These are phyloP conservation scores for Haliclona indistincta DNA, from an alignment of 37 sponge, comb jelly and placozoan species.

Conservation along the genomic window DNA sequence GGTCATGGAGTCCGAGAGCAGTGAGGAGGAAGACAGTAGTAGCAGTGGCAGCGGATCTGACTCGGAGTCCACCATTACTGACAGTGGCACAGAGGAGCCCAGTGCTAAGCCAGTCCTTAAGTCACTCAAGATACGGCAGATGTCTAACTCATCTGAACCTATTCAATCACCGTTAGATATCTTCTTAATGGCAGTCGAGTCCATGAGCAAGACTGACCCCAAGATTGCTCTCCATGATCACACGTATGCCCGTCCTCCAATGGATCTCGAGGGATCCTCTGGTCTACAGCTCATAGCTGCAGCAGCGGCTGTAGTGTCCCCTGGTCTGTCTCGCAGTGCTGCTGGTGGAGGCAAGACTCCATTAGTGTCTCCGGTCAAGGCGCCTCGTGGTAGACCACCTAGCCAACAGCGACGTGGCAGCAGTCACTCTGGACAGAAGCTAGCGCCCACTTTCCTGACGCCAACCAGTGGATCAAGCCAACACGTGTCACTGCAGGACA, in stretches of 20 bases:
- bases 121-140: background rate
- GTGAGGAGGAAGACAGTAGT: slow-evolving; percentile 24
- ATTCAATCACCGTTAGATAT: slow-evolving; percentile 59
- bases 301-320: slow-evolving; percentile 86
- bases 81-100: slow-evolving; percentile 50
- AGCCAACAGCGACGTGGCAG: slow-evolving; percentile 55
- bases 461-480: slow-evolving; percentile 67
- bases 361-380: slow-evolving; percentile 54
- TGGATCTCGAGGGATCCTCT: slow-evolving; percentile 67
- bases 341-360: slow-evolving; percentile 20
- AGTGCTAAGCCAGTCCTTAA: background rate
- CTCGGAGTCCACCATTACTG: slow-evolving; percentile 61
- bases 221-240: slow-evolving; percentile 84
- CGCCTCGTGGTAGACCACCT: slow-evolving; percentile 83
- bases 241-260: slow-evolving; percentile 62
- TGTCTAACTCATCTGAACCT: background rate
- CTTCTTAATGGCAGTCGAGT: slow-evolving; percentile 70
- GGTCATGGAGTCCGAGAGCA: background rate
- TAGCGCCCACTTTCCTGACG: slow-evolving; percentile 65
- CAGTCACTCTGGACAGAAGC: slow-evolving; percentile 28
- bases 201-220: slow-evolving; percentile 60
- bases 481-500: slow-evolving; percentile 64
- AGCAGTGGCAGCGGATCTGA: slow-evolving; percentile 26
- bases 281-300: slow-evolving; percentile 85
- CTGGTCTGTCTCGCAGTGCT: slow-evolving; percentile 41